A percentile compares a stretch with the other conserved stretches of the same genome.
These are phyloP conservation scores for Azorinus chamasolen DNA, from an alignment of 2,888 invertebrate genomes.

Conservation along the genomic window DNA sequence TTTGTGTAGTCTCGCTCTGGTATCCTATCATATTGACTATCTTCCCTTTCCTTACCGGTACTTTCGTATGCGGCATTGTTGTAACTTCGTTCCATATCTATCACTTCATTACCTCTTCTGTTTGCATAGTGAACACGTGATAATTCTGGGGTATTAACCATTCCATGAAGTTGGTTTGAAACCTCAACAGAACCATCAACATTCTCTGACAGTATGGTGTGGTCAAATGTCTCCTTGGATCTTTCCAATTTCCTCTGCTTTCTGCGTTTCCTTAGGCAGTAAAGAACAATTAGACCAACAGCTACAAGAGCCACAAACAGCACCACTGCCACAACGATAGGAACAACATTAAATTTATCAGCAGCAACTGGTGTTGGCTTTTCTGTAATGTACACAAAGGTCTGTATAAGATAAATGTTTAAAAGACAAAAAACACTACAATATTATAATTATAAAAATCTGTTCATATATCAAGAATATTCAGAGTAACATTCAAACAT, in stretches of 20 bases:
- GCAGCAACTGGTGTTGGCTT: not conserved
- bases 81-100: too few species aligned
- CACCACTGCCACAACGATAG: conserved; percentile 55
- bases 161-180: conserved; percentile 33
- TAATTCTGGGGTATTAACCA: conserved; percentile 38
- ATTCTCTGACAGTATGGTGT: conserved; percentile 24
- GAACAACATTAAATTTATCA: conserved; percentile 37
- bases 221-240: conserved; percentile 32
- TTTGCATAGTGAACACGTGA: conserved; percentile 24
- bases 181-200: conserved; percentile 37
- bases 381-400: not conserved
- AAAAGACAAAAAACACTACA: not conserved
- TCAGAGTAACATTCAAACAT: too few species aligned
- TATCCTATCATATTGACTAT: too few species aligned
- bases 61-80: too few species aligned
- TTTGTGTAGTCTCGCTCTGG: too few species aligned
- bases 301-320: conserved; percentile 46
- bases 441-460: not conserved
- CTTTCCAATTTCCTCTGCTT: conserved; percentile 2
- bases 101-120: too few species aligned
- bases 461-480: not conserved
- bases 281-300: conserved; percentile 41
- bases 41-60: too few species aligned
- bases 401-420: not conserved
- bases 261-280: conserved; percentile 6